Evolutionary conservation across 1,140 invertebrate species (phyloP).

Genomic region (Bombus huntii): DNA sequence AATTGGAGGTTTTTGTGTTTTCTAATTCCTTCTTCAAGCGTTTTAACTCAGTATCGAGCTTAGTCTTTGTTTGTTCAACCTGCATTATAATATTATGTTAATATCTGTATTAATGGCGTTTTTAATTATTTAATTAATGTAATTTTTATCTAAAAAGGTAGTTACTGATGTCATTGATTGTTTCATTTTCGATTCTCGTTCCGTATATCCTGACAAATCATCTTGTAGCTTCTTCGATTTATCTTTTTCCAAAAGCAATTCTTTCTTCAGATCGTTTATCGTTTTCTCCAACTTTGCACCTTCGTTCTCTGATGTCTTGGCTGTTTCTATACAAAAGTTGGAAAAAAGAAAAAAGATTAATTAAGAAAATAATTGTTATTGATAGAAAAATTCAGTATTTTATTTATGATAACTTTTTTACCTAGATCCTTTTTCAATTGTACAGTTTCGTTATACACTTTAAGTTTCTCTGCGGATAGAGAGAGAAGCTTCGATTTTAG

Average conservation of each 20-base stretch:
- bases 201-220: conserved; percentile 75
- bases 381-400: neutral
- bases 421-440: conserved; percentile 80
- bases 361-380: neutral
- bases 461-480: conserved; percentile 79
- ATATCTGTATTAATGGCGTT: neutral
- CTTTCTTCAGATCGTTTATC: conserved; percentile 76
- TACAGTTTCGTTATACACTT: conserved; percentile 78
- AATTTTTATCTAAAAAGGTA: conserved; percentile 16
- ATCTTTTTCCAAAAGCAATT: conserved; percentile 77
- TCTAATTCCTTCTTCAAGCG: conserved; percentile 78
- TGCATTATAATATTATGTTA: conserved; percentile 42
- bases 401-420: conserved; percentile 50
- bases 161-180: conserved; percentile 76
- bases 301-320: conserved; percentile 76
- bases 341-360: neutral
- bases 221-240: conserved; percentile 78
- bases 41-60: conserved; percentile 78
- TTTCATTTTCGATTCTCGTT: conserved; percentile 76
- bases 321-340: conserved; percentile 65
- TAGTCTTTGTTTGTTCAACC: conserved; percentile 75
- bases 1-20: conserved; percentile 71
- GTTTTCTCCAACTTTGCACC: conserved; percentile 73
- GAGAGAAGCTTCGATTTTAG: conserved; percentile 83
- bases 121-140: neutral